Evolutionary conservation across 2,888 invertebrate species (phyloP).

Genomic region (Buathra laborator): DNA sequence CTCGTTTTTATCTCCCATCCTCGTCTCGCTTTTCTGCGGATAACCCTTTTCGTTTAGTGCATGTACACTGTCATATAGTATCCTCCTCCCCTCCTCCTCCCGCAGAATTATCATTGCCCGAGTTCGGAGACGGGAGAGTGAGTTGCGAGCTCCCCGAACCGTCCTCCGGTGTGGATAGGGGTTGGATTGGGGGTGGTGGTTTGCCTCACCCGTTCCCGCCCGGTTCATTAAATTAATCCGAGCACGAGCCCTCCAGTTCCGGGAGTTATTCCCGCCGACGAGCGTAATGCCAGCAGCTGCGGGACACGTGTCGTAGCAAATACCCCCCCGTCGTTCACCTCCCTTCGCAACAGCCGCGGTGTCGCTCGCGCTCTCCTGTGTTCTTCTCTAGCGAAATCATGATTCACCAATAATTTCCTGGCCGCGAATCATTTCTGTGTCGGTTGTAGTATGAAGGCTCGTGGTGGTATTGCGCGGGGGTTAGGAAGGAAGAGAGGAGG

Average conservation of each 20-base stretch:
- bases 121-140: constrained; percentile 27
- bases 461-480: background rate
- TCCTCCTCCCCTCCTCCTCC: background rate
- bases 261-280: constrained; percentile 33
- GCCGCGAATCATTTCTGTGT: constrained; percentile 63
- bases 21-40: constrained; percentile 25
- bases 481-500: too few relatives aligned
- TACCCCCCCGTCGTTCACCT: constrained; percentile 10
- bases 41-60: constrained; percentile 13
- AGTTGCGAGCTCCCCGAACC: constrained; percentile 30
- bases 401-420: constrained; percentile 39
- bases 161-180: constrained; percentile 6
- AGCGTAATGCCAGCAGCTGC: constrained; percentile 49
- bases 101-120: constrained; percentile 44
- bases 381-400: constrained; percentile 28
- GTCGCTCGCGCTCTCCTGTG: background rate
- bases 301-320: constrained; percentile 41
- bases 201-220: constrained; percentile 58
- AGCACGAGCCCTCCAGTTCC: constrained; percentile 63
- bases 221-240: constrained; percentile 81
- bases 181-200: too few relatives aligned
- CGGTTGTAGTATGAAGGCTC: constrained; percentile 40
- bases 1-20: constrained; percentile 52
- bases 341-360: background rate
- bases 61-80: constrained; percentile 40